Evolutionary conservation across 1,140 invertebrate genomes (phyloP).

Genomic region (Zaprionus inermis): DNA sequence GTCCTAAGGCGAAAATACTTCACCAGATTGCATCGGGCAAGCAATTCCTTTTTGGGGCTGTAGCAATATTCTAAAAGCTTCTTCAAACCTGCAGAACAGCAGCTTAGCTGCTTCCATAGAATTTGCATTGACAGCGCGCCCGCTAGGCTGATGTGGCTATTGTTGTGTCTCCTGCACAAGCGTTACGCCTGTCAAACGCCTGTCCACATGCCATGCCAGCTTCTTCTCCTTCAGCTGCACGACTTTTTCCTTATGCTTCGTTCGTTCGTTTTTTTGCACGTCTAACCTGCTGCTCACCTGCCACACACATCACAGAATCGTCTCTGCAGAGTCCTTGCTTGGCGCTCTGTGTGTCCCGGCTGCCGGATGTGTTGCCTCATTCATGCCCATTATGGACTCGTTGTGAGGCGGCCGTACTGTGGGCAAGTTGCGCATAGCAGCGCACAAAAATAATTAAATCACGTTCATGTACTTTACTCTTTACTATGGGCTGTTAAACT

Average conservation of each 20-base stretch:
- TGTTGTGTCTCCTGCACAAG: slow-evolving; percentile 41
- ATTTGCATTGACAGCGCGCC: slow-evolving; percentile 68
- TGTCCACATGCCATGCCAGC: slow-evolving; percentile 53
- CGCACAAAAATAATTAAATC: background rate
- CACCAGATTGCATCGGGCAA: slow-evolving; percentile 57
- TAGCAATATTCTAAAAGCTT: slow-evolving; percentile 69
- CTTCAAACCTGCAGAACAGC: slow-evolving; percentile 38
- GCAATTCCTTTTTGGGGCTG: slow-evolving; percentile 39
- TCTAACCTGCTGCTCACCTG: slow-evolving; percentile 54
- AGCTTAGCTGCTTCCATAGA: slow-evolving; percentile 45
- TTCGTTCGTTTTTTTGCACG: slow-evolving; percentile 1
- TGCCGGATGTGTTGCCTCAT: slow-evolving; percentile 41
- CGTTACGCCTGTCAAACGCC: slow-evolving; percentile 71
- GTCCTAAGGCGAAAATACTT: background rate
- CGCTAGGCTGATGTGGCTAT: slow-evolving; percentile 9
- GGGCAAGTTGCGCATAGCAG: background rate
- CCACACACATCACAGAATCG: slow-evolving; percentile 50
- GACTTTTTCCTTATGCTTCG: slow-evolving; percentile 25
- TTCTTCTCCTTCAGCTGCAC: background rate
- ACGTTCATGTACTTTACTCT: background rate
- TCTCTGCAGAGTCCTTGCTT: slow-evolving; percentile 1
- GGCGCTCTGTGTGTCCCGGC: background rate
- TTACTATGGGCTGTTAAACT: too few species aligned
- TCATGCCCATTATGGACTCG: slow-evolving; percentile 72
- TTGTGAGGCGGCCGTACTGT: slow-evolving; percentile 30